These are phyloP conservation scores for Drosophila erecta DNA, from an alignment of 1,140 invertebrate genomes.

Conservation along the genomic window DNA sequence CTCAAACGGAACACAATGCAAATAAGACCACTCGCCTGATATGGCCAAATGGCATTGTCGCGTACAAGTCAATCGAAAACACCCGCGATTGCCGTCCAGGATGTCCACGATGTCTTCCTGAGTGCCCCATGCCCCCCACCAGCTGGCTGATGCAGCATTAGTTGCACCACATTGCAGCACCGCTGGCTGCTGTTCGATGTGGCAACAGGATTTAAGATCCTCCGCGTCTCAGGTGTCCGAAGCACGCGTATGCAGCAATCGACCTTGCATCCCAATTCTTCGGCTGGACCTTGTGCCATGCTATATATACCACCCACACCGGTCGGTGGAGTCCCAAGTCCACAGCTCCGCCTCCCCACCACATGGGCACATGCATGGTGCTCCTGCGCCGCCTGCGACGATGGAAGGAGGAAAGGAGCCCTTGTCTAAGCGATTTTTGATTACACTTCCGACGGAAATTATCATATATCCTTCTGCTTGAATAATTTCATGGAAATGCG, in stretches of 20 bases:
- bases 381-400: no score
- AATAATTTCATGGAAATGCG: slow-evolving; percentile 82
- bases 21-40: slow-evolving; percentile 32
- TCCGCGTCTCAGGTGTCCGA: no score
- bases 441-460: slow-evolving; percentile 85
- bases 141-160: background rate
- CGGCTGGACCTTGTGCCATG: no score
- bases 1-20: slow-evolving; percentile 21
- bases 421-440: slow-evolving; percentile 85
- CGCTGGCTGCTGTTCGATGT: no score
- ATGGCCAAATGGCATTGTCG: slow-evolving; percentile 42
- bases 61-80: slow-evolving; percentile 66
- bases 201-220: no score
- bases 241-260: no score
- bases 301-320: no score
- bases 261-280: no score
- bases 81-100: slow-evolving; percentile 33
- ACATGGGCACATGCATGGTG: background rate
- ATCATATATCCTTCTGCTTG: slow-evolving; percentile 85
- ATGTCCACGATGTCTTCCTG: slow-evolving; percentile 25
- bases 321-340: no score
- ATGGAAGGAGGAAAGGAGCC: background rate
- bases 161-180: no score
- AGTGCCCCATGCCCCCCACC: slow-evolving; percentile 1
- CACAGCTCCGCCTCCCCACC: background rate